Evolutionary conservation across 1,140 invertebrate genomes (phyloP).

Genomic region (Zaprionus africanus): DNA sequence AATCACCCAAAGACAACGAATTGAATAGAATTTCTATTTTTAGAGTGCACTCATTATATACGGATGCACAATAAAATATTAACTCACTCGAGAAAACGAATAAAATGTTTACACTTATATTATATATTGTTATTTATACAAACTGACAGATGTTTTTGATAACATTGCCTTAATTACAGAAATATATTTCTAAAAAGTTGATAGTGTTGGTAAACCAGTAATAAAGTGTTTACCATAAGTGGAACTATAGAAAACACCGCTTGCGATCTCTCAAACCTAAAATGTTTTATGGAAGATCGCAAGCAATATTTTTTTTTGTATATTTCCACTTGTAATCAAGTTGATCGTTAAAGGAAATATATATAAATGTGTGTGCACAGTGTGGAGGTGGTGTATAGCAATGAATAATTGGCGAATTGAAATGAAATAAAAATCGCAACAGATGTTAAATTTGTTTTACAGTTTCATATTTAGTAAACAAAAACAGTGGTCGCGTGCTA

Average conservation of each 20-base stretch:
- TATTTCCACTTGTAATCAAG: background rate
- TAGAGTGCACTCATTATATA: background rate
- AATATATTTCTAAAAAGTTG: too few relatives aligned
- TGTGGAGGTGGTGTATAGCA: background rate
- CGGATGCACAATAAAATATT: background rate
- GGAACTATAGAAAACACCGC: too few relatives aligned
- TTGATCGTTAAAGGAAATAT: background rate
- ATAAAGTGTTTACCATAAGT: too few relatives aligned
- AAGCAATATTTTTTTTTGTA: too few relatives aligned
- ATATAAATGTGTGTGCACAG: background rate
- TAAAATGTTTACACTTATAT: background rate
- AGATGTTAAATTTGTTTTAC: slow-evolving; percentile 2
- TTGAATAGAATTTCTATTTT: slow-evolving; percentile 3
- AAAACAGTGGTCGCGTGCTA: slow-evolving; percentile 55
- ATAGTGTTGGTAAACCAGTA: too few relatives aligned
- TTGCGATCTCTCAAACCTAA: too few relatives aligned
- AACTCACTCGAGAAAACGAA: background rate
- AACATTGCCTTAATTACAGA: background rate
- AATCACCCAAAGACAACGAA: background rate
- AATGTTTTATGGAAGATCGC: too few relatives aligned
- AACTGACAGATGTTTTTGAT: background rate
- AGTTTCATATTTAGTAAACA: slow-evolving; percentile 5
- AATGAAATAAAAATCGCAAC: background rate
- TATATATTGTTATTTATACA: background rate
- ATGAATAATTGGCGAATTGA: background rate